A percentile compares a stretch with the other conserved stretches of the same genome.
Conservation (phyloP, 1,140 invertebrate species). For the Oncopeltus fasciatus region DNA sequence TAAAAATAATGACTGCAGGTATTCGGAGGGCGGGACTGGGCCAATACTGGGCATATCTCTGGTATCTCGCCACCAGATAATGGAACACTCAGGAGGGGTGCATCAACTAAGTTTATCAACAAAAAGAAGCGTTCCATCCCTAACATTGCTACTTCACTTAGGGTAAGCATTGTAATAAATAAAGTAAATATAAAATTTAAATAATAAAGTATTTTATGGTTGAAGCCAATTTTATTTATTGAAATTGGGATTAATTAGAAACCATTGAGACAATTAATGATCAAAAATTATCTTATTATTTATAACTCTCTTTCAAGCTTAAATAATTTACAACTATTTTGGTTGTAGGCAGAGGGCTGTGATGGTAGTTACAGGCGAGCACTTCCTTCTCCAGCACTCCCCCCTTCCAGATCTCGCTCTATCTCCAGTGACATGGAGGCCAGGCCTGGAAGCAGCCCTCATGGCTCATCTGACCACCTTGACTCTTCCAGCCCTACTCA, state of each 20-base stretch:
- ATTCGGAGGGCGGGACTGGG: conserved; percentile 75
- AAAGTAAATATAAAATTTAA: no score
- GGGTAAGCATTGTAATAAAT: no score
- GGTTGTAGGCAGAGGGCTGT: no score
- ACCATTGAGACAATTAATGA: no score
- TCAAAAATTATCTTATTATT: no score
- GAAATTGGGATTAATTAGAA: no score
- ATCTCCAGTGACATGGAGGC: conserved; percentile 28
- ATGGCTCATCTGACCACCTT: conserved; percentile 28
- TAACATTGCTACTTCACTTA: conserved; percentile 39
- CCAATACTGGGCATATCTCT: conserved; percentile 39
- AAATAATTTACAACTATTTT: no score
- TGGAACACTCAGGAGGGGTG: conserved; percentile 34
- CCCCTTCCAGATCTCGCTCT: conserved; percentile 26
- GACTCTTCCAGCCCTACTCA: conserved; percentile 28
- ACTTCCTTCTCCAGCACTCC: neutral
- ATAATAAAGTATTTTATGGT: no score
- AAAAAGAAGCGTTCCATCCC: conserved; percentile 48
- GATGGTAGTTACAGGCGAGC: neutral
- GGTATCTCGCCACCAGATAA: conserved; percentile 38
- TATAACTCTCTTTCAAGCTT: no score
- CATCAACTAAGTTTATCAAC: conserved; percentile 34
- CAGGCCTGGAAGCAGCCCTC: conserved; percentile 23
- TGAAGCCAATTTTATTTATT: no score
- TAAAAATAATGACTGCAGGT: conserved; percentile 46